Percentiles rank a stretch among this genome's conserved stretches.
These are phyloP conservation scores for Orthosia incerta DNA, from an alignment of 2,888 invertebrate species.

Conservation along the genomic window DNA sequence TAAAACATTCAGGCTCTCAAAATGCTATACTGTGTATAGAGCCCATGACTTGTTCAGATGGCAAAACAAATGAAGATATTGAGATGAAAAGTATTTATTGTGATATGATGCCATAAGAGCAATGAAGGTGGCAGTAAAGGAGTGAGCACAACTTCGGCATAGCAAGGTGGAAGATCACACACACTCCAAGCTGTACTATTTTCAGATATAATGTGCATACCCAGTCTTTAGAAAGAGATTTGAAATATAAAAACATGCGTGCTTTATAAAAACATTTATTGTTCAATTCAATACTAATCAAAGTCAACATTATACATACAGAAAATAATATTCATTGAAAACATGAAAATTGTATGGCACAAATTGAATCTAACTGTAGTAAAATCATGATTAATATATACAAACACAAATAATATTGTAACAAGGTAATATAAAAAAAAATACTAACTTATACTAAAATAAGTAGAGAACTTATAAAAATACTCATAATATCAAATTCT, in stretches of 20 bases:
- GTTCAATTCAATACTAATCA: slow-evolving; percentile 28
- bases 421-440: slow-evolving; percentile 26
- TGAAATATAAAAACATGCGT: slow-evolving; percentile 3
- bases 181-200: background rate
- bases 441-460: slow-evolving; percentile 29
- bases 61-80: background rate
- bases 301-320: slow-evolving; percentile 24
- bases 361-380: slow-evolving; percentile 23
- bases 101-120: background rate
- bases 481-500: slow-evolving; percentile 26
- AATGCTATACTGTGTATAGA: background rate
- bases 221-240: background rate
- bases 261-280: slow-evolving; percentile 30
- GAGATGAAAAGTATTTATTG: background rate
- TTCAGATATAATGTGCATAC: background rate
- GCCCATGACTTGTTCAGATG: background rate
- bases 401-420: slow-evolving; percentile 37
- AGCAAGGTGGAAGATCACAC: background rate
- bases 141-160: background rate
- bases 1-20: background rate
- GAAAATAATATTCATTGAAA: slow-evolving; percentile 23
- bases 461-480: slow-evolving; percentile 20
- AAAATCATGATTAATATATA: slow-evolving; percentile 7
- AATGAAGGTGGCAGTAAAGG: background rate
- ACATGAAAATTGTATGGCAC: slow-evolving; percentile 57